phyloP scores from a whole-genome alignment of 2,113 vertebrate genomes.

The Sphaerodactylus townsendi region DNA sequence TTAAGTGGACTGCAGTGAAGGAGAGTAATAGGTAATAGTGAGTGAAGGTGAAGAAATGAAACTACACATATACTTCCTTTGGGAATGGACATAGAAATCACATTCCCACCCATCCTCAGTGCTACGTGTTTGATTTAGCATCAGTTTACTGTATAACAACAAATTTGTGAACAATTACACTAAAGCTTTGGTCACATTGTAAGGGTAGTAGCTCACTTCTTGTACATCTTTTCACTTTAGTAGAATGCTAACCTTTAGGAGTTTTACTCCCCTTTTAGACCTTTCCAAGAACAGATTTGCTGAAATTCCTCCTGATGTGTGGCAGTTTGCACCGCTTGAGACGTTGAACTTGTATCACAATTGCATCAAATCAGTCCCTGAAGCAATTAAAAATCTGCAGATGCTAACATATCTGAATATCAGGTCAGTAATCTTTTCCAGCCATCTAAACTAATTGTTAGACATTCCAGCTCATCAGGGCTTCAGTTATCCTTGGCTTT shows the following conservation, averaged over 20 bases:
- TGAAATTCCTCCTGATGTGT: slow-evolving; percentile 94
- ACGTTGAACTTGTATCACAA: slow-evolving; percentile 98
- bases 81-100: background rate
- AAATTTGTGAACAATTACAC: background rate
- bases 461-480: background rate
- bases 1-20: no score
- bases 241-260: slow-evolving; percentile 31
- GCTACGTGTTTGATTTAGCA: background rate
- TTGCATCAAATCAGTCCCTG: slow-evolving; percentile 96
- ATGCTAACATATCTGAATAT: slow-evolving; percentile 98
- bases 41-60: no score
- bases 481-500: no score
- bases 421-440: slow-evolving; percentile 78
- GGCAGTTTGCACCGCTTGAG: slow-evolving; percentile 93
- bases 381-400: slow-evolving; percentile 95
- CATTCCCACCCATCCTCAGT: background rate
- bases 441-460: background rate
- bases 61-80: background rate
- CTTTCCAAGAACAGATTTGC: slow-evolving; percentile 96
- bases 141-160: background rate
- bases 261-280: slow-evolving; percentile 78
- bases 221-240: background rate
- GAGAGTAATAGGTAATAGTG: background rate
- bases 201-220: slow-evolving; percentile 35
- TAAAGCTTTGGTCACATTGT: slow-evolving; percentile 20